Evolutionary conservation across 2,888 invertebrate species (phyloP).

Genomic region (Rhagophthalmus giganteus): DNA sequence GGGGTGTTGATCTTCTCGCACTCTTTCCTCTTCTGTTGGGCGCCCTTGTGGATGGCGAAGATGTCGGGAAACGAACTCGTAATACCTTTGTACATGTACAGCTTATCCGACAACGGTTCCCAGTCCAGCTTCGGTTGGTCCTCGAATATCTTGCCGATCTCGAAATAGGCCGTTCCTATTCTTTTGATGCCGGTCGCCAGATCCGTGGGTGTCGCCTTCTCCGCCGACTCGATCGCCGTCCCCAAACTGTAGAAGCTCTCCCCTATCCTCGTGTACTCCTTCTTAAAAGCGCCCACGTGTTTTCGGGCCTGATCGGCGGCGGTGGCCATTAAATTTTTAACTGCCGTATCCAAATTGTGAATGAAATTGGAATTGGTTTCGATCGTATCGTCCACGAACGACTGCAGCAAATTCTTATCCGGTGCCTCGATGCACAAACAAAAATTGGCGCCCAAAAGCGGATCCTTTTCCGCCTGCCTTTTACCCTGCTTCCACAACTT

Average conservation of each 20-base stretch:
- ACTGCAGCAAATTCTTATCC: constrained; percentile 72
- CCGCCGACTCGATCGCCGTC: constrained; percentile 79
- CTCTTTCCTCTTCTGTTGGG: constrained; percentile 86
- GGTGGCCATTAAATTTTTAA: constrained; percentile 79
- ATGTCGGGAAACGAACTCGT: constrained; percentile 90
- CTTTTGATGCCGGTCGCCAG: constrained; percentile 76
- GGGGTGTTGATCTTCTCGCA: constrained; percentile 85
- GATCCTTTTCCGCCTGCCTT: constrained; percentile 92
- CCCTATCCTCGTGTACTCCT: constrained; percentile 89
- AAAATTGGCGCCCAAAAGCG: constrained; percentile 85
- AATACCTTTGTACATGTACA: constrained; percentile 94
- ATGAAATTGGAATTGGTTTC: constrained; percentile 84
- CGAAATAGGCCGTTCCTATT: constrained; percentile 87
- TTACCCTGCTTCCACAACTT: constrained; percentile 98
- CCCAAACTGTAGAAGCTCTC: constrained; percentile 84
- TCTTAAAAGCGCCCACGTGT: constrained; percentile 80
- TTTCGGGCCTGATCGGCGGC: constrained; percentile 85
- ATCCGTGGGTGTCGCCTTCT: constrained; percentile 66
- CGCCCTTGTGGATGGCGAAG: constrained; percentile 84
- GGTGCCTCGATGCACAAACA: constrained; percentile 88
- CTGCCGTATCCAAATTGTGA: constrained; percentile 82
- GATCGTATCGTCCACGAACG: constrained; percentile 77
- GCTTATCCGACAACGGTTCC: constrained; percentile 87
- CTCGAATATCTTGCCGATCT: constrained; percentile 86
- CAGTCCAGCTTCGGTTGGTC: constrained; percentile 89